A percentile compares a stretch with the other conserved stretches of the same genome.
These are phyloP conservation scores for Brachystomella parvula DNA, from an alignment of 1,140 invertebrate species.

Conservation along the genomic window DNA sequence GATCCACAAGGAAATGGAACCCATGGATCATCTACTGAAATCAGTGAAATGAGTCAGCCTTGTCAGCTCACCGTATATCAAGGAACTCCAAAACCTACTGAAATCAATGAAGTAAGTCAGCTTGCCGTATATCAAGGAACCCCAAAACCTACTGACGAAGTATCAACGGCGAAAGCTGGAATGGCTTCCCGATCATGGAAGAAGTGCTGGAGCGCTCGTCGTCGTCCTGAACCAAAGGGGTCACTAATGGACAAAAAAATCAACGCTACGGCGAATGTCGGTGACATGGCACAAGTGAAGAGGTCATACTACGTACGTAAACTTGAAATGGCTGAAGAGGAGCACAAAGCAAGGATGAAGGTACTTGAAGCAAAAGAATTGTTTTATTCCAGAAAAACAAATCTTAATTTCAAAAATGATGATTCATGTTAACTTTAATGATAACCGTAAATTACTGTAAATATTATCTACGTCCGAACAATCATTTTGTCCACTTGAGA, in stretches of 20 bases:
- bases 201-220: neutral
- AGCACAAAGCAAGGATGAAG: conserved; percentile 1
- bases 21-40: neutral
- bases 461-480: neutral
- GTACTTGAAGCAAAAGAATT: neutral
- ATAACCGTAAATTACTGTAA: neutral
- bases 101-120: neutral
- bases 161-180: neutral
- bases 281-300: neutral
- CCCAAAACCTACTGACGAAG: neutral
- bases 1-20: neutral
- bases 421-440: neutral
- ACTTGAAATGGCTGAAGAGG: neutral
- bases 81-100: neutral
- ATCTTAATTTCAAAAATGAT: neutral
- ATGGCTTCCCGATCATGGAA: neutral
- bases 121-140: neutral
- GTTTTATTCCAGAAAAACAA: neutral
- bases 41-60: neutral
- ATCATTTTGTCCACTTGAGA: neutral
- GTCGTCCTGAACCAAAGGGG: neutral
- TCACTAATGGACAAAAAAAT: neutral
- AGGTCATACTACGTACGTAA: neutral
- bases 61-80: neutral
- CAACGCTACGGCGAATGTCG: neutral